phyloP scores from a whole-genome alignment of 1,140 invertebrate species.

The Matsumurasca onukii region DNA sequence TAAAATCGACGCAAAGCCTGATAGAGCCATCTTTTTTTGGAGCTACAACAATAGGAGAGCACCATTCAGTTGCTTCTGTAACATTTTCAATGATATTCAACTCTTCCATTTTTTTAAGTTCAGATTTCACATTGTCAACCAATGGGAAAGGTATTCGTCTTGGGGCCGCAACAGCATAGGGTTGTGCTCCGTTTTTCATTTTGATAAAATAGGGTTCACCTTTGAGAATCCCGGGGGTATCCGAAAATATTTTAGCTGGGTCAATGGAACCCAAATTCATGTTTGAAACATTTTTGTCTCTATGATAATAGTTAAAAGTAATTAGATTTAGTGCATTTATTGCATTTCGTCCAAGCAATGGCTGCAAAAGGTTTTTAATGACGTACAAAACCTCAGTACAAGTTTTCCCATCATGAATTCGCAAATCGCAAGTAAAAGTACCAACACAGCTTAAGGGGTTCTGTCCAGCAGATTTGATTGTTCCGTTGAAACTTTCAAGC shows the following conservation, averaged over 20 bases:
- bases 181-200: neutral
- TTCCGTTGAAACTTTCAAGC: neutral
- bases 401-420: neutral
- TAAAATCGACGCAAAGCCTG: conserved; percentile 17
- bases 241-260: neutral
- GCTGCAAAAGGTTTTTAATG: neutral
- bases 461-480: neutral
- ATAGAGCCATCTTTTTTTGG: neutral
- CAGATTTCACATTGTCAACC: neutral
- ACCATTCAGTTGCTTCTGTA: neutral
- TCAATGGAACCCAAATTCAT: neutral
- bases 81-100: neutral
- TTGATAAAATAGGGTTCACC: neutral
- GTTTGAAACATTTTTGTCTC: neutral
- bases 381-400: neutral
- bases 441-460: neutral
- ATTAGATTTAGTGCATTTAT: neutral
- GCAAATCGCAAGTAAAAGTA: neutral
- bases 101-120: conserved; percentile 8
- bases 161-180: neutral
- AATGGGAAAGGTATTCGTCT: neutral
- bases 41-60: neutral
- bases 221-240: neutral
- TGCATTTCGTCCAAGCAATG: neutral
- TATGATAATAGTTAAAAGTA: neutral